Base-by-base conservation (phyloP, 2,888 invertebrate species). In the Elysia crispata region DNA sequence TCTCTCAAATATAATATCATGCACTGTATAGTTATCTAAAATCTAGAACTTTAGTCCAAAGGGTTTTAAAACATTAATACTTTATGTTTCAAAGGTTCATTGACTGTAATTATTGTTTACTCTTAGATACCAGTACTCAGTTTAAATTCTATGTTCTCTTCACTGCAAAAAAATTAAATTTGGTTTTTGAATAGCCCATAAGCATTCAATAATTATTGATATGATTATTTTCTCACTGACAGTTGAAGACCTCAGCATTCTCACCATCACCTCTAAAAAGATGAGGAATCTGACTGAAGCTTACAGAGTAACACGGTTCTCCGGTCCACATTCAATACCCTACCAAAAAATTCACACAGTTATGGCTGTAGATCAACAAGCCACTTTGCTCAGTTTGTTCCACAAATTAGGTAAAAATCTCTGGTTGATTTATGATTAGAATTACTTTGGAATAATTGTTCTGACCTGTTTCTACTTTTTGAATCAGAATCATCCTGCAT, bases 191-290 rank as follows among this genome's bases (percentile, higher is more conserved):
- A 5, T 66, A 25, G 66, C 66, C 6, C 15, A 18, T 5, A 41
- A 60, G 60, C 60, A 60, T 8, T 20, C 60, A 60, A 23, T 23
- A 15, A 20, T 60, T 60, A 15, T 60, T 8, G 3, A 60, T 6
- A 23, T 60, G 60, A 23, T 60, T 54, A 20, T 54, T 54, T 60
- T 23, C 15, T 60, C 3, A 5, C 15, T 60, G 41, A 41, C 86
- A 92, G 92, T 91, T 80, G 87, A 90, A 80, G 90, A 91, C 33
- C 82, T 91, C 49, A 91, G 92, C 81, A 80, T 89, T n/a, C 80
- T 92, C 80, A 90, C 91, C 23, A 90, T 92, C 20, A 86, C 89
- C 70, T 91, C 92, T n/a, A 92, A 91, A 82, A 82, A 86, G 8
- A 86, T 91, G 87, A 86, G 91, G 69, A 91, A 91, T 83, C 69